A percentile compares a stretch with the other conserved stretches of the same genome.
Conservation (phyloP, 2,113 vertebrate genomes). For the Notiomystis cincta region DNA sequence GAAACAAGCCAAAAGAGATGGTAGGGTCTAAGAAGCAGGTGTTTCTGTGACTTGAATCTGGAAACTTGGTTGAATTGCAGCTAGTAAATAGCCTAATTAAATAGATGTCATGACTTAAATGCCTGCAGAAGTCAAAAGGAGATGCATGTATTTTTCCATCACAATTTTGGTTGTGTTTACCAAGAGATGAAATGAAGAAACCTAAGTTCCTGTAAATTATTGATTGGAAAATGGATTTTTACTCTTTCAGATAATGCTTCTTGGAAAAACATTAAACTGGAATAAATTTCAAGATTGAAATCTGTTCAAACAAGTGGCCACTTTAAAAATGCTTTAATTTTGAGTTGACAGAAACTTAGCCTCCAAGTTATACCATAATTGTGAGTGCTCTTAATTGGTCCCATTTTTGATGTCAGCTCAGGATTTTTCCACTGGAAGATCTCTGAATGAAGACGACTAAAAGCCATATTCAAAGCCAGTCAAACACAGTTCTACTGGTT, state of each 20-base stretch:
- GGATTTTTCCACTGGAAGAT: conserved; percentile 8
- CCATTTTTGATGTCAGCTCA: background rate
- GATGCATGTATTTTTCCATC: background rate
- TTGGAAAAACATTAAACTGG: background rate
- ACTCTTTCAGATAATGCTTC: background rate
- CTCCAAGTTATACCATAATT: background rate
- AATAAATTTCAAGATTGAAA: background rate
- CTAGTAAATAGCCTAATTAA: background rate
- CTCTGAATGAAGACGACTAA: conserved; percentile 44
- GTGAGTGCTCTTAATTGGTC: background rate
- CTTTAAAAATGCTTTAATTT: background rate
- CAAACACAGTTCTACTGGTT: background rate
- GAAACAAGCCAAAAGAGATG: background rate
- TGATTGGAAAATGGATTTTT: background rate
- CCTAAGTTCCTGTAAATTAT: background rate
- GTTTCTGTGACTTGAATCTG: background rate
- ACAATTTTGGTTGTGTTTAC: background rate
- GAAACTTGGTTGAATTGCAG: background rate
- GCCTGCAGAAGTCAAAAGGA: background rate
- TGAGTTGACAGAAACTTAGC: background rate
- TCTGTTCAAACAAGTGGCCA: background rate
- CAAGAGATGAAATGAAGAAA: background rate
- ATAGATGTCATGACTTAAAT: background rate
- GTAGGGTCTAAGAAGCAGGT: background rate
- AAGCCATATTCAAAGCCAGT: conserved; percentile 37